Base-by-base conservation (phyloP, 2,888 invertebrate genomes). In the Bombylius major region DNA sequence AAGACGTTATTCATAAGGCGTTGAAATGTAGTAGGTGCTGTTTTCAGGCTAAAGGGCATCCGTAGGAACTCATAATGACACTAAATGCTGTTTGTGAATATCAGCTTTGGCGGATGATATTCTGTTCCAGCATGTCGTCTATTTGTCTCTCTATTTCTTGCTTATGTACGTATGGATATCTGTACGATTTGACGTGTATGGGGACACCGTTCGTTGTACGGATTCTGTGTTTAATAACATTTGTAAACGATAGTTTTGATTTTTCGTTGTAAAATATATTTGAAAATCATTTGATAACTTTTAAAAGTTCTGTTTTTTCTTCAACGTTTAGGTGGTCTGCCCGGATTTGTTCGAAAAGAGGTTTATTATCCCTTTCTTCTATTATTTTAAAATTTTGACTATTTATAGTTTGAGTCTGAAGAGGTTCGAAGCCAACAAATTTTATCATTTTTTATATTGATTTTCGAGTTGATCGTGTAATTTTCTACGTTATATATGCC, bases 1-100 rank as follows among this genome's bases (percentile, higher is more conserved):
- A 66, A 50, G 5, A 65, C 56, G 51, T 61, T 60, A 52, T 65
- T 62, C 46, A 58, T 51, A 9, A 52, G 4, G 5, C 70, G 54
- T 61, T 72, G 58, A 42, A 54, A 58, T 6, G 54, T 56, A 13
- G 56, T 49, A 1, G 56, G 54, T 6, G 54, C 58, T 47, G 54
- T 56, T 46, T 58, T 56, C 7, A 58, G 36, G 2, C 58, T 56
- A 32, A 58, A 56, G 6, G 58, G 54, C 58, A 58, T 56, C 5
- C 56, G 8, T 13, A 45, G 32, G 12, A 47, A 58, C 45, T 58
- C 56, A 39, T 53, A 56, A 11, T 57, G 9, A 57, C 57, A 32
- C 58, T 57, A 42, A 62, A 61, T 5, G 60, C 58, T 4, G 61
- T 50, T 61, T 61, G 44, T 53, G 44, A 23, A 52, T 54, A 47